Evolutionary conservation across 2,113 vertebrate genomes (phyloP).

Genomic region (Zosterops hypoxanthus): DNA sequence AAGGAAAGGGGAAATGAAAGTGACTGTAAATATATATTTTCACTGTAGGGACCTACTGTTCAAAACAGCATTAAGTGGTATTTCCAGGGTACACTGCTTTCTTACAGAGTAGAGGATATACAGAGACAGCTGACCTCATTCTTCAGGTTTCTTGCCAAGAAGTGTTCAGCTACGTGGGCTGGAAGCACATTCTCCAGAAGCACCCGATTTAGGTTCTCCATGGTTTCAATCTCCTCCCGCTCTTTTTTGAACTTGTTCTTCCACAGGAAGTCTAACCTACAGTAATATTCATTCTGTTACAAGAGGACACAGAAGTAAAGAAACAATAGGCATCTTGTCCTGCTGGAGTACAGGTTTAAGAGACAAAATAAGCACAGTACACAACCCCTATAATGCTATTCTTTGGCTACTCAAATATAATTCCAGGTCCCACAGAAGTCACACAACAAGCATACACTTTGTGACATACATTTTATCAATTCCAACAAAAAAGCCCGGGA

Average conservation of each 20-base stretch:
- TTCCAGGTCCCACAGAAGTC: background rate
- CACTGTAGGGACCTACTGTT: background rate
- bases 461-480: background rate
- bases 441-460: background rate
- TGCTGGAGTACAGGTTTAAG: constrained; percentile 72
- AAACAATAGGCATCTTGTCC: constrained; percentile 90
- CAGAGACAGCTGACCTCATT: constrained; percentile 86
- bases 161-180: constrained; percentile 96
- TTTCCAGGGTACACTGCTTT: background rate
- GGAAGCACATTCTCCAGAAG: constrained; percentile 96
- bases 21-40: background rate
- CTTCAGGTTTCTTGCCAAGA: constrained; percentile 95
- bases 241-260: constrained; percentile 99
- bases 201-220: constrained; percentile 97
- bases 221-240: constrained; percentile 98
- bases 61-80: background rate
- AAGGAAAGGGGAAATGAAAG: background rate
- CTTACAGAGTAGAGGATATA: background rate
- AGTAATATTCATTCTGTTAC: constrained; percentile 99
- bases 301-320: constrained; percentile 99
- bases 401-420: background rate
- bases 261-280: constrained; percentile 99
- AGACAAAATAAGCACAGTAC: constrained; percentile 68
- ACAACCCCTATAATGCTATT: background rate
- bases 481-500: background rate